These are phyloP conservation scores for Cheilosia soror DNA, from an alignment of 2,888 invertebrate genomes.

Conservation along the genomic window DNA sequence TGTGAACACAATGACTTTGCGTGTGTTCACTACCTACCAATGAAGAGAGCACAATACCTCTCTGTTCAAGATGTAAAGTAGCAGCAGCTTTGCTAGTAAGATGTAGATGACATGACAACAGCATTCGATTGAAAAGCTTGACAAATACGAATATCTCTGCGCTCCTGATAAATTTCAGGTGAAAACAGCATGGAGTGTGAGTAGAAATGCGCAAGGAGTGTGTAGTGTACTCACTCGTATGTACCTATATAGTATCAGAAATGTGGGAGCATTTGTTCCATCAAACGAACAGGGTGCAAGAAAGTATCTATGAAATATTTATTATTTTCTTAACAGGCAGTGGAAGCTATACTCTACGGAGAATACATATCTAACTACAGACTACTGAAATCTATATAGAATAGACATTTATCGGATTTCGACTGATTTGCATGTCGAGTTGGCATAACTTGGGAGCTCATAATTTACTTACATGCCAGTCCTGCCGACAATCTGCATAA, in stretches of 20 bases:
- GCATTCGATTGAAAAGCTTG: constrained; percentile 25
- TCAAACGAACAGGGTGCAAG: too few relatives aligned
- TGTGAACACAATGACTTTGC: constrained; percentile 25
- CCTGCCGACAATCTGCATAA: too few relatives aligned
- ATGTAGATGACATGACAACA: background rate
- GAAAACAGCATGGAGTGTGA: constrained; percentile 68
- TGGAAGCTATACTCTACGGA: too few relatives aligned
- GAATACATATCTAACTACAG: too few relatives aligned
- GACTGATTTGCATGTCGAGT: too few relatives aligned
- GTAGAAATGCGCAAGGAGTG: background rate
- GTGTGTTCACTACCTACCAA: constrained; percentile 26
- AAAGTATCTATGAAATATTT: too few relatives aligned
- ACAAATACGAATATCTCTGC: constrained; percentile 22
- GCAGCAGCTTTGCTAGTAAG: background rate
- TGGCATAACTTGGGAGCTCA: too few relatives aligned
- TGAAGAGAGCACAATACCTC: background rate
- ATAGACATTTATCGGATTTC: too few relatives aligned
- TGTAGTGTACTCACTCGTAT: background rate
- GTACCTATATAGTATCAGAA: background rate
- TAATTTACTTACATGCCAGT: too few relatives aligned
- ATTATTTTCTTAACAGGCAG: too few relatives aligned
- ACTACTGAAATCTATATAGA: too few relatives aligned
- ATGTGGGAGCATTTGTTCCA: too few relatives aligned
- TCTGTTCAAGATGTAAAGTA: background rate
- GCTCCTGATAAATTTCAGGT: constrained; percentile 53